Evolutionary conservation across 2,797 vertebrate genomes (phyloP).

Genomic region (Sebastes steindachneri): DNA sequence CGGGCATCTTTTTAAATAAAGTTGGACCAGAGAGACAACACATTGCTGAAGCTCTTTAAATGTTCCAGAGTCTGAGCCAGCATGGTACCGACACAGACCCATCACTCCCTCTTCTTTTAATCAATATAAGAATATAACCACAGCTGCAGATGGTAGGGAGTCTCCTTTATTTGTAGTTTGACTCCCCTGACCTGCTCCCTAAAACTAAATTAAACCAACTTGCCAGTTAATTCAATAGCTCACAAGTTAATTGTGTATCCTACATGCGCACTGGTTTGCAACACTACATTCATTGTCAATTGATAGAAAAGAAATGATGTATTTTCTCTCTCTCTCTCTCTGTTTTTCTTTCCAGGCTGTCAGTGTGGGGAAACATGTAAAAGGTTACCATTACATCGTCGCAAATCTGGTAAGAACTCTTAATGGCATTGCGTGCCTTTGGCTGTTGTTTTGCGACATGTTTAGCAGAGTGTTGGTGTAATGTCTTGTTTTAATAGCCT

Average conservation of each 20-base stretch:
- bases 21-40: neutral
- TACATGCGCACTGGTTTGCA: neutral
- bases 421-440: neutral
- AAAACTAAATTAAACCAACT: neutral
- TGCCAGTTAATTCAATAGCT: neutral
- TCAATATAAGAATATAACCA: conserved; percentile 5
- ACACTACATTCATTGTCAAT: neutral
- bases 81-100: neutral
- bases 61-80: neutral
- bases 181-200: neutral
- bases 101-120: conserved; percentile 17
- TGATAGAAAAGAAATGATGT: neutral
- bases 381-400: conserved; percentile 98
- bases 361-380: conserved; percentile 97
- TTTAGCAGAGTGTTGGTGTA: neutral
- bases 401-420: conserved; percentile 94
- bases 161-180: neutral
- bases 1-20: neutral
- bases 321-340: neutral
- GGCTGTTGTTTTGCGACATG: neutral
- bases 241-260: neutral
- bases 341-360: conserved; percentile 86
- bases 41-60: neutral
- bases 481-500: neutral
- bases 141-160: neutral